A percentile compares a stretch with the other conserved stretches of the same genome.
phyloP scores from a whole-genome alignment of 2,888 invertebrate genomes.

The Melanostoma mellinum region DNA sequence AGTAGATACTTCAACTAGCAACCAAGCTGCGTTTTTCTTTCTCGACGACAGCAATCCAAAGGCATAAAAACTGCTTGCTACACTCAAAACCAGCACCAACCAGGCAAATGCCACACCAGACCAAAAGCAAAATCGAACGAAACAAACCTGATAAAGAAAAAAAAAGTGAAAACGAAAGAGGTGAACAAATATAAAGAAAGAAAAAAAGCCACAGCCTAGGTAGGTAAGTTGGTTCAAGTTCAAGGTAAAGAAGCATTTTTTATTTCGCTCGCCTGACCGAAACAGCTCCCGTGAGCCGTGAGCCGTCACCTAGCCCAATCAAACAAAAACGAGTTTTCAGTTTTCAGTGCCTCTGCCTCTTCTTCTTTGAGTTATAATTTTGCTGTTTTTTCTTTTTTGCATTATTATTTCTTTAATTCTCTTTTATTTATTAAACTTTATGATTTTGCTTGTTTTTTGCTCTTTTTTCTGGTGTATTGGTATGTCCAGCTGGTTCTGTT shows the following conservation, averaged over 20 bases:
- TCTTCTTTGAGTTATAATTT: not conserved
- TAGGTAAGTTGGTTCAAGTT: slow-evolving; percentile 68
- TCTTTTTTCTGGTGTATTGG: not conserved
- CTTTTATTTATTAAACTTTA: slow-evolving; percentile 31
- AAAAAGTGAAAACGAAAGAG: slow-evolving; percentile 57
- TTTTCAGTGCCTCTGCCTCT: no score
- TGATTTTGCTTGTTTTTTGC: slow-evolving; percentile 11
- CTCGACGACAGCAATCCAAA: not conserved
- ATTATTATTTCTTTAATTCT: not conserved
- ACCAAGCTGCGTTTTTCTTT: not conserved
- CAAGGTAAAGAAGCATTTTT: slow-evolving; percentile 63
- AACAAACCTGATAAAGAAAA: slow-evolving; percentile 27
- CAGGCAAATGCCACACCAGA: not conserved
- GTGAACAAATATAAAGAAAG: slow-evolving; percentile 11
- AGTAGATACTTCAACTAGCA: not conserved
- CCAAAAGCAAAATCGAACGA: slow-evolving; percentile 19
- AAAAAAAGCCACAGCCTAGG: slow-evolving; percentile 42
- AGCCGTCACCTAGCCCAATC: slow-evolving; percentile 14
- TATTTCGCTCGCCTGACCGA: slow-evolving; percentile 35
- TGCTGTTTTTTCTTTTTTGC: not conserved
- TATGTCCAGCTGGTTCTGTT: slow-evolving; percentile 20
- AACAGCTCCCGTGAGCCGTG: slow-evolving; percentile 26
- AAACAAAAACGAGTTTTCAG: slow-evolving; percentile 48
- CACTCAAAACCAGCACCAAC: not conserved
- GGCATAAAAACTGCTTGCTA: not conserved